phyloP scores from a whole-genome alignment of 2,888 invertebrate species.

The Cryptops parisi region DNA sequence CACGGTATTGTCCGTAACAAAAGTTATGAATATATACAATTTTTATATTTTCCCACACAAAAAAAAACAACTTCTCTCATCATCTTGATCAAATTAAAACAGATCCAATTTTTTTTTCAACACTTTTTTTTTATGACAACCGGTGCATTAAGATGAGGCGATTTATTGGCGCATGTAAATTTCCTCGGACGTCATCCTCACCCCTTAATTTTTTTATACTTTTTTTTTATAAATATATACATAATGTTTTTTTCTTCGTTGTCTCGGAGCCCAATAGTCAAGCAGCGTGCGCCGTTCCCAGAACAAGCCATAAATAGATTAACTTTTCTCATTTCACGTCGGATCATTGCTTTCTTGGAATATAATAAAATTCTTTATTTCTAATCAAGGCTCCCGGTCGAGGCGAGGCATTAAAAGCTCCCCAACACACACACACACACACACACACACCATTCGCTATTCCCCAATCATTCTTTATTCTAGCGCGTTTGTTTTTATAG shows the following conservation, averaged over 20 bases:
- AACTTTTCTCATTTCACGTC: slow-evolving; percentile 10
- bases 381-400: slow-evolving; percentile 8
- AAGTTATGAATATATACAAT: too few relatives aligned
- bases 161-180: slow-evolving; percentile 4
- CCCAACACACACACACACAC: too few relatives aligned
- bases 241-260: neutral
- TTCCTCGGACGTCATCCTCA: slow-evolving; percentile 4
- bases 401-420: slow-evolving; percentile 11
- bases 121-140: neutral
- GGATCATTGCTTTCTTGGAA: slow-evolving; percentile 11
- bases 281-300: neutral
- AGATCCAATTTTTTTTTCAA: too few relatives aligned
- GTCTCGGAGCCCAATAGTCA: neutral
- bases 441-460: too few relatives aligned
- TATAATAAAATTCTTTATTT: slow-evolving; percentile 16
- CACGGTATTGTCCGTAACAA: too few relatives aligned
- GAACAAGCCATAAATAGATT: slow-evolving; percentile 15
- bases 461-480: slow-evolving; percentile 7
- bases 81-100: too few relatives aligned
- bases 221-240: neutral
- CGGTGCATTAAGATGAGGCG: neutral
- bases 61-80: too few relatives aligned
- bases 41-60: too few relatives aligned
- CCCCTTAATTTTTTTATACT: too few relatives aligned
- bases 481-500: slow-evolving; percentile 13